phyloP scores from a whole-genome alignment of 2,113 vertebrate genomes.

The Capreolus pygargus region DNA sequence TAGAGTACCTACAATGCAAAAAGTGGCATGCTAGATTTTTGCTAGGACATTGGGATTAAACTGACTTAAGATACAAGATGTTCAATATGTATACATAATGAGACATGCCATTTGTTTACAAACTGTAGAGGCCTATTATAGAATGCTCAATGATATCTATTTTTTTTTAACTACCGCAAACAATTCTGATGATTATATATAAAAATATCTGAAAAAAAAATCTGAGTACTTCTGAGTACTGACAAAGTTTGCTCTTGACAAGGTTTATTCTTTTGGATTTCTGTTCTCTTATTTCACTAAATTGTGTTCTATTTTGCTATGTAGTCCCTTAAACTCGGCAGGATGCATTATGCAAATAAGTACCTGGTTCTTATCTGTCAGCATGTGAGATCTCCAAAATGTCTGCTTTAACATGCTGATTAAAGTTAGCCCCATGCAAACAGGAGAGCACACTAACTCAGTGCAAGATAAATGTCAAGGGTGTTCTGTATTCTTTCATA shows the following conservation, averaged over 20 bases:
- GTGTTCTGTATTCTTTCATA: background rate
- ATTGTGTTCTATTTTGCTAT: conserved; percentile 49
- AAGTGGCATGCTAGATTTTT: background rate
- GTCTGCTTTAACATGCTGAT: conserved; percentile 20
- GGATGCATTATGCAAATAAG: conserved; percentile 73
- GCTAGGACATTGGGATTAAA: background rate
- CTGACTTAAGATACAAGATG: background rate
- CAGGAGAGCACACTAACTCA: background rate
- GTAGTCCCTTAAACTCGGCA: conserved; percentile 67
- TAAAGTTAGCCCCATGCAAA: background rate
- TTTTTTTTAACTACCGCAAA: background rate
- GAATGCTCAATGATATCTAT: background rate
- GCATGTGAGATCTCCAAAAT: conserved; percentile 61
- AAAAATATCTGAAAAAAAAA: background rate
- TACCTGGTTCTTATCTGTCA: conserved; percentile 55
- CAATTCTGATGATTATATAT: background rate
- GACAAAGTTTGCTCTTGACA: background rate
- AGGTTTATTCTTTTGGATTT: background rate
- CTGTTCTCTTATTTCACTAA: conserved; percentile 5
- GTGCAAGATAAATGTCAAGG: background rate
- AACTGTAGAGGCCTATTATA: background rate
- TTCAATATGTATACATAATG: background rate
- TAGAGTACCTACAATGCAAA: background rate
- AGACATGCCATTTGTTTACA: background rate
- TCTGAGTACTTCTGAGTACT: background rate